phyloP scores from a whole-genome alignment of 2,113 vertebrate genomes.

The Phyllostomus discolor region DNA sequence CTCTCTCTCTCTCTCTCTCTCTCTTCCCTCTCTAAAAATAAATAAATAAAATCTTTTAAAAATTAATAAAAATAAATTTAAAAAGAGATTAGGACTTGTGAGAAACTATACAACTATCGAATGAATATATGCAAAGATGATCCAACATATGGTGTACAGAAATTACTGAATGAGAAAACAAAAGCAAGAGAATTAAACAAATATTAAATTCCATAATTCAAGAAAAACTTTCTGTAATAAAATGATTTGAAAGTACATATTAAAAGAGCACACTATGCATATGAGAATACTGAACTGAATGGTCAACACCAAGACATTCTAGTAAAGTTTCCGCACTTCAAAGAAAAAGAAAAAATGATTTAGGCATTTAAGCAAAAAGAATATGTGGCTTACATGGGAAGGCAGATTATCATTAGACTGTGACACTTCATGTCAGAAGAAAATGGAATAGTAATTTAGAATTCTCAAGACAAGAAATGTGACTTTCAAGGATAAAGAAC shows the following conservation, averaged over 20 bases:
- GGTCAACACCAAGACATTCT: neutral
- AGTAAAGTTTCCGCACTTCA: neutral
- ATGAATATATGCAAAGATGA: neutral
- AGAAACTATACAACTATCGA: neutral
- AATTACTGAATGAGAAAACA: neutral
- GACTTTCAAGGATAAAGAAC: neutral
- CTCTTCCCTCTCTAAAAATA: too few species aligned
- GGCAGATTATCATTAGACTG: neutral
- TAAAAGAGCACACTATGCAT: neutral
- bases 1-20: too few species aligned
- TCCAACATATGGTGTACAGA: neutral
- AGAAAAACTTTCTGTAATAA: neutral
- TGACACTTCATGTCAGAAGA: neutral
- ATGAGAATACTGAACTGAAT: neutral
- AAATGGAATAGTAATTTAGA: neutral
- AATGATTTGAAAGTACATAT: neutral
- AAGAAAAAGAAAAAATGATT: neutral
- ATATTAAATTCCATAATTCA: neutral
- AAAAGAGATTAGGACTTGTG: neutral
- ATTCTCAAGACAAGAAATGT: neutral
- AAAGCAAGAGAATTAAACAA: neutral
- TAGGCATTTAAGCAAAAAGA: neutral
- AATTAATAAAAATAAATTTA: neutral
- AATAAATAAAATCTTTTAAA: too few species aligned
- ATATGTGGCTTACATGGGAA: neutral